phyloP scores from a whole-genome alignment of 1,140 invertebrate species.

The Trypoxylus dichotomus region DNA sequence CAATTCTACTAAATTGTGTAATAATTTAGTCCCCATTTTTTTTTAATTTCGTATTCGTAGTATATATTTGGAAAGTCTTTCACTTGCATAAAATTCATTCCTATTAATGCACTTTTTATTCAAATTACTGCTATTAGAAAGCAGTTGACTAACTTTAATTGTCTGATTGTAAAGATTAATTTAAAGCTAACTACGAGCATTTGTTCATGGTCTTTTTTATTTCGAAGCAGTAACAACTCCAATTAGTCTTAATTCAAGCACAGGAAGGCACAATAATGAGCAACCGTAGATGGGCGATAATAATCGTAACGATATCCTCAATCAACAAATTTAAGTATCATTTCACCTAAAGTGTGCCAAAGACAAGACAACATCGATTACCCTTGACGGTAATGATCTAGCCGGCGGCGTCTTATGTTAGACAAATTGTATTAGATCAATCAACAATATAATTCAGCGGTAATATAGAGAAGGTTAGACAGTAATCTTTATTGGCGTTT shows the following conservation, averaged over 20 bases:
- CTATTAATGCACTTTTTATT: no score
- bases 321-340: not conserved
- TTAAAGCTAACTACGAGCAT: not conserved
- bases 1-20: no score
- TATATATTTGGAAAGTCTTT: no score
- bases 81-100: no score
- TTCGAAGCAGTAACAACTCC: not conserved
- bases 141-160: no score
- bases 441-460: not conserved
- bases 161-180: no score
- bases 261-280: not conserved
- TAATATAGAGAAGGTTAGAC: not conserved
- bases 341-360: not conserved
- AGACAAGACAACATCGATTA: not conserved
- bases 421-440: not conserved
- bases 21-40: no score
- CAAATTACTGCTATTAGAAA: no score
- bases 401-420: not conserved
- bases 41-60: no score
- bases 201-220: not conserved
- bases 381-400: not conserved
- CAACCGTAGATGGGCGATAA: not conserved
- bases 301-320: not conserved
- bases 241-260: not conserved
- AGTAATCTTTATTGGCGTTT: no score